These are phyloP conservation scores for Cryptotermes secundus DNA, from an alignment of 1,140 invertebrate species.

Conservation along the genomic window DNA sequence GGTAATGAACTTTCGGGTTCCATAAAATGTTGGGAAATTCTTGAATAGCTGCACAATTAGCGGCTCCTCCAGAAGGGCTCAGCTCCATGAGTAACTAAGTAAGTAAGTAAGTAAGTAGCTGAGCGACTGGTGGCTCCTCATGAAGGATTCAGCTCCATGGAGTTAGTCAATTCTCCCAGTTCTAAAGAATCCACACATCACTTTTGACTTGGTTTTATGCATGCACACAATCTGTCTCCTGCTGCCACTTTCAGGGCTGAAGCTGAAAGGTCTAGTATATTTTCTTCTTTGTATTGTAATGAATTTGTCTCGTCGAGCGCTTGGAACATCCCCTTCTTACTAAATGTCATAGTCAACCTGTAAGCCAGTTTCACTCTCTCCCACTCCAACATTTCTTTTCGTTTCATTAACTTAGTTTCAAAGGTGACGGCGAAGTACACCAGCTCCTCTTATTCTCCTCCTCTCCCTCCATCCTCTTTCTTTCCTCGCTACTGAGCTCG, in stretches of 20 bases:
- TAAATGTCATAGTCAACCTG: background rate
- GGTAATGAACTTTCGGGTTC: too few relatives aligned
- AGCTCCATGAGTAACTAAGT: too few relatives aligned
- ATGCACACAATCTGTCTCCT: background rate
- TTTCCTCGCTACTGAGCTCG: background rate
- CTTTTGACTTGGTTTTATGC: background rate
- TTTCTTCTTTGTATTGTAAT: background rate
- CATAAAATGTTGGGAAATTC: too few relatives aligned
- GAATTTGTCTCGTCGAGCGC: background rate
- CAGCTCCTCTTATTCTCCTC: background rate
- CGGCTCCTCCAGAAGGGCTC: too few relatives aligned
- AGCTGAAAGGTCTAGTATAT: background rate
- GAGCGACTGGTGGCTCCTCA: too few relatives aligned
- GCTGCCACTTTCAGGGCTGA: background rate
- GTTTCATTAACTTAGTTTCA: slow-evolving; percentile 1
- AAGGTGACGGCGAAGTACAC: background rate
- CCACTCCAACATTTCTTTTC: background rate
- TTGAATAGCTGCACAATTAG: too few relatives aligned
- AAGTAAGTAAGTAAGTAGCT: too few relatives aligned
- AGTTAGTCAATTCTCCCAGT: too few relatives aligned
- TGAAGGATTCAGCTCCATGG: too few relatives aligned
- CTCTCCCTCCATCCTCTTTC: background rate
- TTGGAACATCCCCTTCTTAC: background rate
- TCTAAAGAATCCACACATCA: background rate
- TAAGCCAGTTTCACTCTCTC: background rate